phyloP scores from a whole-genome alignment of 2,888 invertebrate genomes.

The Clepsis dumicolana region DNA sequence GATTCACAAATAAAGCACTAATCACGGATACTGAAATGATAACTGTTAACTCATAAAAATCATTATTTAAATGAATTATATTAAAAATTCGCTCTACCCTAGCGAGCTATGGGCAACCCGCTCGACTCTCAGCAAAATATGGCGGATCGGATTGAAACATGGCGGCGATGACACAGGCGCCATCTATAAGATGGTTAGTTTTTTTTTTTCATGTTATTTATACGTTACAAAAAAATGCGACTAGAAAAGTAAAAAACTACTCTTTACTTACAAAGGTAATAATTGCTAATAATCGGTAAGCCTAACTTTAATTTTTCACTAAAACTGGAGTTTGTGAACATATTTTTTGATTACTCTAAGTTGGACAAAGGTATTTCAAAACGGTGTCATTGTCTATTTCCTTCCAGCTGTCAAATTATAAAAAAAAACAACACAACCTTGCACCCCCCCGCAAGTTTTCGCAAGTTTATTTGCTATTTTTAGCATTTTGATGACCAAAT shows the following conservation, averaged over 20 bases:
- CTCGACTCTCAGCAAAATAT: slow-evolving; percentile 77
- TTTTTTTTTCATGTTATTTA: slow-evolving; percentile 46
- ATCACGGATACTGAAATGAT: slow-evolving; percentile 72
- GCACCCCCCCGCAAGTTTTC: slow-evolving; percentile 19
- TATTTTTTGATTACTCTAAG: neutral
- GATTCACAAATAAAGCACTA: slow-evolving; percentile 68
- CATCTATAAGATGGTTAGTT: slow-evolving; percentile 58
- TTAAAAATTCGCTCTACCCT: slow-evolving; percentile 75
- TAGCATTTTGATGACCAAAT: slow-evolving; percentile 23
- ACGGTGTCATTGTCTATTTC: neutral
- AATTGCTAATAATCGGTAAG: too few relatives aligned
- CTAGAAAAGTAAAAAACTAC: neutral
- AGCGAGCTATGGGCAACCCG: slow-evolving; percentile 77
- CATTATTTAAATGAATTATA: slow-evolving; percentile 74
- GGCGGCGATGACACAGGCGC: slow-evolving; percentile 69
- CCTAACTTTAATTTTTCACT: too few relatives aligned
- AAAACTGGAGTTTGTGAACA: too few relatives aligned
- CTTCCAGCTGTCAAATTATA: slow-evolving; percentile 34
- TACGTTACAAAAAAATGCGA: slow-evolving; percentile 14
- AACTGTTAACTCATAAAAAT: slow-evolving; percentile 74
- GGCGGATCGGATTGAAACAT: slow-evolving; percentile 83
- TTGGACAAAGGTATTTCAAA: neutral
- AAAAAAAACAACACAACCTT: slow-evolving; percentile 33
- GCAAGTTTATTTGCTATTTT: slow-evolving; percentile 35
- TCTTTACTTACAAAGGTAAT: neutral